phyloP scores from a whole-genome alignment of 1,140 invertebrate genomes.

The Drosophila lowei region DNA sequence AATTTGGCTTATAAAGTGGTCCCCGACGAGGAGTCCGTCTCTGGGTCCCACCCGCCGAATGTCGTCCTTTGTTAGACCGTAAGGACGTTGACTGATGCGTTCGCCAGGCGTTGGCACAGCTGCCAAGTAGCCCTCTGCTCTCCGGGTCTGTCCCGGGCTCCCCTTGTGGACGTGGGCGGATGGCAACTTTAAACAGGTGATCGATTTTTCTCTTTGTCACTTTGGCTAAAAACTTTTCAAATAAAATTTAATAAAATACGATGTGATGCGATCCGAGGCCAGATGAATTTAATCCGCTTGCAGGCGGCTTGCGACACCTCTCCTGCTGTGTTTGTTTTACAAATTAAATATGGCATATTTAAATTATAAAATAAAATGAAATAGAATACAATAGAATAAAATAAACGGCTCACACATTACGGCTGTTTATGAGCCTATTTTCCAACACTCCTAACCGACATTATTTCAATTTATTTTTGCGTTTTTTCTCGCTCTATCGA shows the following conservation, averaged over 20 bases:
- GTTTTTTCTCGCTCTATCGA: constrained; percentile 3
- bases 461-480: constrained; percentile 32
- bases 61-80: constrained; percentile 75
- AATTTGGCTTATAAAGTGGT: constrained; percentile 78
- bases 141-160: background rate
- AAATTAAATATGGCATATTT: constrained; percentile 50
- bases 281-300: constrained; percentile 55
- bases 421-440: constrained; percentile 46
- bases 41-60: constrained; percentile 46
- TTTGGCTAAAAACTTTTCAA: constrained; percentile 15
- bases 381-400: constrained; percentile 22
- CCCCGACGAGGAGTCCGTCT: constrained; percentile 14
- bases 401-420: constrained; percentile 29
- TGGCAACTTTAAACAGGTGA: constrained; percentile 67
- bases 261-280: constrained; percentile 1
- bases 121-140: constrained; percentile 57
- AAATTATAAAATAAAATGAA: constrained; percentile 39
- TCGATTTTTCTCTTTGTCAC: constrained; percentile 61
- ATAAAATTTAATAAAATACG: constrained; percentile 57
- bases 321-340: constrained; percentile 4
- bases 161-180: constrained; percentile 2
- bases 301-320: constrained; percentile 55
- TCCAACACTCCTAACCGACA: constrained; percentile 21
- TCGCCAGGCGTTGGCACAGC: constrained; percentile 68
- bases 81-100: constrained; percentile 78